A percentile compares a stretch with the other conserved stretches of the same genome.
phyloP scores from a whole-genome alignment of 2,888 invertebrate genomes.

The Pristionchus exspectatus region DNA sequence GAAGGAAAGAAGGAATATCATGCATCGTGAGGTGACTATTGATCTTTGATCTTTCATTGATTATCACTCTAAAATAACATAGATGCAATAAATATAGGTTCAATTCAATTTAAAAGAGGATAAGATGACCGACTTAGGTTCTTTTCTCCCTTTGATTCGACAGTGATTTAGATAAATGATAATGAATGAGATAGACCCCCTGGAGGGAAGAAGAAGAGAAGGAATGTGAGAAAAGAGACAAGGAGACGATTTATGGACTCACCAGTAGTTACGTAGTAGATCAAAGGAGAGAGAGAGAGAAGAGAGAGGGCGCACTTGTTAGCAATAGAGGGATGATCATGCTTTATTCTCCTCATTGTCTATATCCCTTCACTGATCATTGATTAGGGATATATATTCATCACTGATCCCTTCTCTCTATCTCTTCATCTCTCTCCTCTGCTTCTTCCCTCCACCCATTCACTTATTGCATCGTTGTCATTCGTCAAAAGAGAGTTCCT shows the following conservation, averaged over 20 bases:
- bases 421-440: not conserved
- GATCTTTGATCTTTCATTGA: not conserved
- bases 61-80: not conserved
- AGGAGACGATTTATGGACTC: slow-evolving; percentile 18
- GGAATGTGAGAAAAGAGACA: slow-evolving; percentile 1
- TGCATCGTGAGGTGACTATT: not conserved
- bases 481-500: not conserved
- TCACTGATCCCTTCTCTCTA: not conserved
- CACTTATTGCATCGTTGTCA: not conserved
- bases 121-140: slow-evolving; percentile 32
- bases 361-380: not conserved
- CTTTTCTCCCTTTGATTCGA: not conserved
- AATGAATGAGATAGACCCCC: slow-evolving; percentile 33
- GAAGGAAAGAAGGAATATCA: not conserved
- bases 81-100: not conserved
- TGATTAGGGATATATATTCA: not conserved
- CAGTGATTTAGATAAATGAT: slow-evolving; percentile 51
- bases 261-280: not conserved
- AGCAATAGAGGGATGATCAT: not conserved
- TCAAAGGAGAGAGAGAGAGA: not conserved
- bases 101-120: not conserved
- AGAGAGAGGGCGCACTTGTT: not conserved
- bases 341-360: not conserved
- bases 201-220: slow-evolving; percentile 13
- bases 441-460: not conserved